Evolutionary conservation across 2,113 vertebrate genomes (phyloP).

Genomic region (Pseudopodoces humilis): DNA sequence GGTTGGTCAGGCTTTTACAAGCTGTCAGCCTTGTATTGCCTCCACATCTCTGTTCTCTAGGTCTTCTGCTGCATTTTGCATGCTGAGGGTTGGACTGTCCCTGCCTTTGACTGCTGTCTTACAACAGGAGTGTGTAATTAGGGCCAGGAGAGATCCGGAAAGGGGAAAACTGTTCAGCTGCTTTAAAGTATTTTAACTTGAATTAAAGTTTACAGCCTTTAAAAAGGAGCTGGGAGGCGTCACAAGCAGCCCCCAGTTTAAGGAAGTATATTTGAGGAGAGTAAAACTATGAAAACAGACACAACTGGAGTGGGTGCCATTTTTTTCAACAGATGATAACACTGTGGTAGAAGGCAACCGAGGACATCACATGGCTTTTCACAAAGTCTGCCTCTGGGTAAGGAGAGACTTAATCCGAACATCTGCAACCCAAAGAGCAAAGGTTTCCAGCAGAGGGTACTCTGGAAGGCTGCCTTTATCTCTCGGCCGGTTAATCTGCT

Average conservation of each 20-base stretch:
- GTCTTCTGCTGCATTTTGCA: background rate
- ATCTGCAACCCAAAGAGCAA: background rate
- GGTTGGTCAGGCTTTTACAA: background rate
- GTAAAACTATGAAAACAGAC: background rate
- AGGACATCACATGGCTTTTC: background rate
- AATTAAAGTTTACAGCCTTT: background rate
- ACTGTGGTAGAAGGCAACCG: background rate
- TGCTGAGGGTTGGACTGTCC: background rate
- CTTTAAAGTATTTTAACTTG: background rate
- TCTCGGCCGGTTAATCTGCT: accelerated
- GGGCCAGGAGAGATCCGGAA: background rate
- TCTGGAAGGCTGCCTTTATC: background rate
- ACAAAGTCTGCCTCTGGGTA: background rate
- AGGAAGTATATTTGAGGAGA: background rate
- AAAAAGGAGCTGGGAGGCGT: accelerated
- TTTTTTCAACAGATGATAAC: background rate
- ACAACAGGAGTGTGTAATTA: background rate
- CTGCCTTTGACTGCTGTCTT: background rate
- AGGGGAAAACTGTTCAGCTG: background rate
- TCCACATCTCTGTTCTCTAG: background rate
- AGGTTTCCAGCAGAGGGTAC: background rate
- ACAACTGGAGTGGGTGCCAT: accelerated
- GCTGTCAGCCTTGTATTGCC: background rate
- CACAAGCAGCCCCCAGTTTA: accelerated
- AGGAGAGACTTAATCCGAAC: background rate